These are phyloP conservation scores for Nemotelus nigrinus DNA, from an alignment of 2,888 invertebrate species.

Conservation along the genomic window DNA sequence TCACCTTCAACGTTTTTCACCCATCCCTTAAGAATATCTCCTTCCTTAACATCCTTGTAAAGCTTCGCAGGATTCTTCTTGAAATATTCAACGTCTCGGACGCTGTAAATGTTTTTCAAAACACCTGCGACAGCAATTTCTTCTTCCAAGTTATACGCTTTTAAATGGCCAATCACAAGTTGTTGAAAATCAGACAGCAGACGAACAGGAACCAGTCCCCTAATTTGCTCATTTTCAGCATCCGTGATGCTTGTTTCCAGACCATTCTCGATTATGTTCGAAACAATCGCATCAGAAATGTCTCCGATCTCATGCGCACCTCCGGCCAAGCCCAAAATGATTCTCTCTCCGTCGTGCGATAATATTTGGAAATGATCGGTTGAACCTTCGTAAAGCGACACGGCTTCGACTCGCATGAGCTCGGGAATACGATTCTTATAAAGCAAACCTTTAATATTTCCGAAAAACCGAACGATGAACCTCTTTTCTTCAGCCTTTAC, in stretches of 20 bases:
- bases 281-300: constrained; percentile 58
- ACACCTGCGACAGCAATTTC: constrained; percentile 58
- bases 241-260: constrained; percentile 61
- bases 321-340: constrained; percentile 58
- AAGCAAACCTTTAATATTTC: constrained; percentile 63
- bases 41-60: constrained; percentile 58
- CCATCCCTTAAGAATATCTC: constrained; percentile 59
- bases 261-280: constrained; percentile 59
- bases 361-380: constrained; percentile 60
- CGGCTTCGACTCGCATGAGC: constrained; percentile 52
- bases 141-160: constrained; percentile 55
- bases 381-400: constrained; percentile 59
- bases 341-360: constrained; percentile 56
- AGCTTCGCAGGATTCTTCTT: constrained; percentile 55
- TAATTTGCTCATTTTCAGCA: constrained; percentile 51
- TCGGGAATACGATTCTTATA: constrained; percentile 55
- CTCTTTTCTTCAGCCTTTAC: constrained; percentile 57
- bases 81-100: constrained; percentile 61
- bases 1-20: constrained; percentile 59
- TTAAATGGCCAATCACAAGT: constrained; percentile 58
- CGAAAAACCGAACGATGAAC: constrained; percentile 63
- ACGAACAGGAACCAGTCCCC: constrained; percentile 63
- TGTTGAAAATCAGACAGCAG: constrained; percentile 60
- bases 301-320: constrained; percentile 60
- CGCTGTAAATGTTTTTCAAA: constrained; percentile 60